phyloP scores from a whole-genome alignment of 1,140 invertebrate species.

The Trinorchestia longiramus region DNA sequence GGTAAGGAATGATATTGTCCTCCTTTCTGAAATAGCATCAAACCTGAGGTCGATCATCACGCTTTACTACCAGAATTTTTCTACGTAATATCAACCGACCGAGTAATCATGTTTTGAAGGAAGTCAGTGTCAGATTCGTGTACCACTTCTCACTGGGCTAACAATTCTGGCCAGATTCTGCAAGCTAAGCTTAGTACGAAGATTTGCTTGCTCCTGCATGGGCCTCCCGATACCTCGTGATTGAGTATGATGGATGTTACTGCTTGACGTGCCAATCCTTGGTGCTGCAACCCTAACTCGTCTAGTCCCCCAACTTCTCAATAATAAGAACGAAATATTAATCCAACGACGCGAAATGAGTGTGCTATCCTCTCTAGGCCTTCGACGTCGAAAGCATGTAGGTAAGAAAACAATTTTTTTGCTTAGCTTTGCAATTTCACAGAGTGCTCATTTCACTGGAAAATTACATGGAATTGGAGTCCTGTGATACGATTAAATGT shows the following conservation, averaged over 20 bases:
- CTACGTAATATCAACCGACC: not conserved
- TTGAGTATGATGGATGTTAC: conserved; percentile 21
- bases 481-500: no score
- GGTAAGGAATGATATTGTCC: not conserved
- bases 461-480: not conserved
- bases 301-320: not conserved
- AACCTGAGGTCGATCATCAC: not conserved
- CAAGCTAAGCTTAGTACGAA: not conserved
- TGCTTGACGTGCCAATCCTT: not conserved
- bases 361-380: not conserved
- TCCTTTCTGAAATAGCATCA: not conserved
- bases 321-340: not conserved
- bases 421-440: not conserved
- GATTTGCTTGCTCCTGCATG: conserved; percentile 26
- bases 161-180: not conserved
- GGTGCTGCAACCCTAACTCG: not conserved
- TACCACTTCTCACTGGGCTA: not conserved
- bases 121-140: not conserved
- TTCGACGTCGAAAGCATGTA: not conserved
- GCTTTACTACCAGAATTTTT: not conserved
- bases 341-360: not conserved
- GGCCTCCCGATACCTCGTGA: not conserved
- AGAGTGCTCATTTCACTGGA: not conserved
- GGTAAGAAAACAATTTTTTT: not conserved
- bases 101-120: not conserved